Percentiles rank a stretch among this genome's conserved stretches.
Evolutionary conservation across 2,113 vertebrate genomes (phyloP).

Genomic region (Panthera leo): DNA sequence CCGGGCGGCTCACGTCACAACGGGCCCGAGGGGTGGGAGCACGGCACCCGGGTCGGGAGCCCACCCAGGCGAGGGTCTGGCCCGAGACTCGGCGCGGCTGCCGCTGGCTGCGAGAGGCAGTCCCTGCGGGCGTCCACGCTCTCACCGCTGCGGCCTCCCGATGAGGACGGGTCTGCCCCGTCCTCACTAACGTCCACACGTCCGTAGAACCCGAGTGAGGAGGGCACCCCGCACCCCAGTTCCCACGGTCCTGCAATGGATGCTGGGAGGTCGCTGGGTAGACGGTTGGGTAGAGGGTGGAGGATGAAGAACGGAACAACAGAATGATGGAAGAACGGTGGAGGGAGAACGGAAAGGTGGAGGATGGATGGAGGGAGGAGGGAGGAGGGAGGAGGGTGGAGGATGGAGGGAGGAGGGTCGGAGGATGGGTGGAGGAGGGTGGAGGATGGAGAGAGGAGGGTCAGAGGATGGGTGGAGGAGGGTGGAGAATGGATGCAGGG

Average conservation of each 20-base stretch:
- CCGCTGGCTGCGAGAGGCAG: accelerated
- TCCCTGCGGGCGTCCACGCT: accelerated
- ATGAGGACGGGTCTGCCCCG: accelerated
- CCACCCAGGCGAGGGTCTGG: accelerated
- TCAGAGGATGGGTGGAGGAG: accelerated
- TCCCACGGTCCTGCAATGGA: accelerated
- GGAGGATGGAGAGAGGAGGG: neutral
- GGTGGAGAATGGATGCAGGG: no score
- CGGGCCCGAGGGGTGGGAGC: accelerated
- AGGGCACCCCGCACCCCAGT: neutral
- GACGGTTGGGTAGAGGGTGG: neutral
- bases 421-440: accelerated
- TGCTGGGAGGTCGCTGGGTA: neutral
- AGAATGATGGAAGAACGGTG: accelerated
- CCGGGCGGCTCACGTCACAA: accelerated
- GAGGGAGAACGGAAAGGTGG: neutral
- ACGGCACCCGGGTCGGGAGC: accelerated
- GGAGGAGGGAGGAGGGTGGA: neutral
- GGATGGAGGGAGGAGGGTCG: neutral
- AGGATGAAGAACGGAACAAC: neutral
- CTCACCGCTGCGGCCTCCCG: accelerated
- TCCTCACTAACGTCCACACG: accelerated
- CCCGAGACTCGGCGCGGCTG: neutral
- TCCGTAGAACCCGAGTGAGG: neutral
- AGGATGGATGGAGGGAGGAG: neutral